phyloP scores from a whole-genome alignment of 1,140 invertebrate species.

The Hypothenemus hampei region DNA sequence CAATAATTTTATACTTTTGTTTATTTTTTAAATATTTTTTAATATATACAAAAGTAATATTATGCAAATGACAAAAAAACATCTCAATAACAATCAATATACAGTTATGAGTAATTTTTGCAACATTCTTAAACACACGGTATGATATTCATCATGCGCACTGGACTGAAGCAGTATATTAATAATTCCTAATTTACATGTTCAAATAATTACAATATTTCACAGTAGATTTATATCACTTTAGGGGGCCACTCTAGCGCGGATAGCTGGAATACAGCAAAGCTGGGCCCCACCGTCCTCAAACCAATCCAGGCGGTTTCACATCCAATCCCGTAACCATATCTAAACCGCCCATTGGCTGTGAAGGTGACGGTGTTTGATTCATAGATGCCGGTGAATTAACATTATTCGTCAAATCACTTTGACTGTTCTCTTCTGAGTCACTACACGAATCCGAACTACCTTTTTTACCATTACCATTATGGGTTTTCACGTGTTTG shows the following conservation, averaged over 20 bases:
- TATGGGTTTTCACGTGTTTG: slow-evolving; percentile 96
- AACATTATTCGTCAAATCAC: slow-evolving; percentile 47
- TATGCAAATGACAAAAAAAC: too few relatives aligned
- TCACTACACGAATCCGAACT: slow-evolving; percentile 85
- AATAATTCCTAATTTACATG: not conserved
- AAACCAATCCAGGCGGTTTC: slow-evolving; percentile 56
- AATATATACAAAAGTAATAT: too few relatives aligned
- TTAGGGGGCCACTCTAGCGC: slow-evolving; percentile 40
- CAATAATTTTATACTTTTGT: too few relatives aligned
- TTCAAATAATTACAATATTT: slow-evolving; percentile 2
- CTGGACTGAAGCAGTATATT: too few relatives aligned
- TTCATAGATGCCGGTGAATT: slow-evolving; percentile 43
- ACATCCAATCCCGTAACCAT: slow-evolving; percentile 51
- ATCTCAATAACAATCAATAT: too few relatives aligned
- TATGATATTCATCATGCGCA: too few relatives aligned
- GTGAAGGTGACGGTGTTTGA: slow-evolving; percentile 42
- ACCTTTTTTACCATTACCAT: slow-evolving; percentile 71
- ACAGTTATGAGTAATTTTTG: too few relatives aligned
- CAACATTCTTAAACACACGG: too few relatives aligned
- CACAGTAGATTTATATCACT: slow-evolving; percentile 26
- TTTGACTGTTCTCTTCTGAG: slow-evolving; percentile 81
- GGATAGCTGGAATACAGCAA: slow-evolving; percentile 50
- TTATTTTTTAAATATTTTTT: too few relatives aligned
- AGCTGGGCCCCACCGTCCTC: slow-evolving; percentile 54
- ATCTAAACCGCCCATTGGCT: slow-evolving; percentile 43